Conservation (phyloP, 64 coral and sea anemone genomes). For the Platygyra sinensis region DNA sequence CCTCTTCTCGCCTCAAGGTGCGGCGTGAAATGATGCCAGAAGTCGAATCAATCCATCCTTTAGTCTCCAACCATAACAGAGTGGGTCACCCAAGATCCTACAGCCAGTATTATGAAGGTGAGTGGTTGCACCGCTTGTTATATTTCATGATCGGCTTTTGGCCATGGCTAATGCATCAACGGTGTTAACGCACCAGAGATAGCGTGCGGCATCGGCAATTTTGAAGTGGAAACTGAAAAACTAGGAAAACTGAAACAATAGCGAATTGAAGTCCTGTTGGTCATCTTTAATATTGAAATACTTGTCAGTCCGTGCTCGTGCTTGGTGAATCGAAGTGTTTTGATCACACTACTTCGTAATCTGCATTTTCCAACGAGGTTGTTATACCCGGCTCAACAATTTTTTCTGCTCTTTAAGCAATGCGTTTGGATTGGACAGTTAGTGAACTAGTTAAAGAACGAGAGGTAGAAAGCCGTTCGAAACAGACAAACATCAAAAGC, state of each 20-base stretch:
- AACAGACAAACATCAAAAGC: background rate
- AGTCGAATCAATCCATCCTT: slow-evolving; percentile 20
- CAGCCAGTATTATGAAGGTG: slow-evolving; percentile 49
- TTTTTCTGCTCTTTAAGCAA: background rate
- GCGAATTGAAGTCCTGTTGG: no score
- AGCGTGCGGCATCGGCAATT: background rate
- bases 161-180: background rate
- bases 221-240: no score
- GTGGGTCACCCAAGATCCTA: background rate
- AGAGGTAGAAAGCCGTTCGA: no score
- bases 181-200: background rate
- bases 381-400: background rate
- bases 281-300: no score
- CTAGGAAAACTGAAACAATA: no score
- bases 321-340: background rate
- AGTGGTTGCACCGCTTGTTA: background rate
- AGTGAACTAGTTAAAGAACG: background rate
- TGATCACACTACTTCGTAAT: background rate
- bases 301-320: no score
- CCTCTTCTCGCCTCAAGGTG: slow-evolving; percentile 14
- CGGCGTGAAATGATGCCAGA: slow-evolving; percentile 44
- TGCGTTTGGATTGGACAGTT: background rate
- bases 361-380: background rate
- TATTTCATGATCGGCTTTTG: background rate
- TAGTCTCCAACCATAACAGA: slow-evolving; percentile 10